A percentile compares a stretch with the other conserved stretches of the same genome.
Evolutionary conservation across 2,797 vertebrate species (phyloP).

Genomic region (Paguma larvata): DNA sequence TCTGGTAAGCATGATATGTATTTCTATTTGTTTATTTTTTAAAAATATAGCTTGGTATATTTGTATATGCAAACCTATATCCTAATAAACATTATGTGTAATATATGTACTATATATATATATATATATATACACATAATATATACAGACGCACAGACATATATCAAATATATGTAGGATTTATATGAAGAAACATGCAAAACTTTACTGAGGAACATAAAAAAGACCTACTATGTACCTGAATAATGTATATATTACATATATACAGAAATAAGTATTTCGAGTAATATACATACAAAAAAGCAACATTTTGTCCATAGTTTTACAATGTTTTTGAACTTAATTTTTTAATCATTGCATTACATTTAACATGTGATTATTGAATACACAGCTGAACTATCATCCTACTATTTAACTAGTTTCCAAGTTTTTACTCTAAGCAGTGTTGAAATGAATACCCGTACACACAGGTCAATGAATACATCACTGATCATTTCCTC

Average conservation of each 20-base stretch:
- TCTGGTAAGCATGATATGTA: background rate
- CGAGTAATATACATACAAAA: background rate
- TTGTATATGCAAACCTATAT: background rate
- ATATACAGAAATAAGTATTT: background rate
- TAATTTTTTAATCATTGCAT: background rate
- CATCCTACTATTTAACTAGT: background rate
- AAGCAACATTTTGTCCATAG: background rate
- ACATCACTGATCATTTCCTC: background rate
- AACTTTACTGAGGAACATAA: background rate
- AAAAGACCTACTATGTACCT: background rate
- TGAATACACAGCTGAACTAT: background rate
- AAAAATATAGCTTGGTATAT: background rate
- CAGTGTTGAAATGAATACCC: background rate
- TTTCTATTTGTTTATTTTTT: background rate
- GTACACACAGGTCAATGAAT: background rate
- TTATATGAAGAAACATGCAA: constrained; percentile 43
- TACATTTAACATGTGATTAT: background rate
- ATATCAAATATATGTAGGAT: background rate
- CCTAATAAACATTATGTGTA: background rate
- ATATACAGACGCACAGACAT: background rate
- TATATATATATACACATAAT: background rate
- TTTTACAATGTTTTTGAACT: background rate
- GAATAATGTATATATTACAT: background rate
- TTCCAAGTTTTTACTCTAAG: background rate
- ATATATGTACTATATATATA: background rate